phyloP scores from a whole-genome alignment of 2,888 invertebrate species.

The Herminia tarsipennalis region DNA sequence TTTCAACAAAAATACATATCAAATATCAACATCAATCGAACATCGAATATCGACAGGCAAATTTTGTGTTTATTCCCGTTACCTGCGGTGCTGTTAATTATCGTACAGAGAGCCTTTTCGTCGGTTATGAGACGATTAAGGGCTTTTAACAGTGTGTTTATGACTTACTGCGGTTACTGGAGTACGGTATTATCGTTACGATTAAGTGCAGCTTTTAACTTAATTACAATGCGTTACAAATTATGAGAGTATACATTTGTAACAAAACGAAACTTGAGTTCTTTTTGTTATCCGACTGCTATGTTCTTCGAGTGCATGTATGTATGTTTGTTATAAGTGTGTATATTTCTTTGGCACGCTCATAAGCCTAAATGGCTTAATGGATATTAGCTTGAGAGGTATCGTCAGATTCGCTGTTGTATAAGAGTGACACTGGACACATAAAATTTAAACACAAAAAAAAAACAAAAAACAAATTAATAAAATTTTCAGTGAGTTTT shows the following conservation, averaged over 20 bases:
- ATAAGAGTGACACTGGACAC: too few species aligned
- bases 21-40: background rate
- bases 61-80: constrained; percentile 8
- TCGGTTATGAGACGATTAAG: constrained; percentile 24
- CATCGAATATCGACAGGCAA: constrained; percentile 8
- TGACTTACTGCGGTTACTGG: constrained; percentile 29
- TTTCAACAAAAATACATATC: too few species aligned
- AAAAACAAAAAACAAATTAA: too few species aligned
- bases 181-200: constrained; percentile 36
- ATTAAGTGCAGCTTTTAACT: constrained; percentile 31
- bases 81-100: constrained; percentile 21
- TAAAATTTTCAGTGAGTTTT: too few species aligned
- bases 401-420: too few species aligned
- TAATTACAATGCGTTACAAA: constrained; percentile 35
- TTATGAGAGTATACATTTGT: constrained; percentile 24
- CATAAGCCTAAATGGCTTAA: too few species aligned
- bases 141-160: constrained; percentile 42
- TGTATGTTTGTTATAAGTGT: too few species aligned
- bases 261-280: constrained; percentile 1
- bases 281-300: too few species aligned
- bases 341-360: too few species aligned
- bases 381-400: too few species aligned
- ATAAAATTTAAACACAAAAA: too few species aligned
- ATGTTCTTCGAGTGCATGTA: too few species aligned
- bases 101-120: constrained; percentile 24